Evolutionary conservation across 2,888 invertebrate species (phyloP).

Genomic region (Synanthedon vespiformis): DNA sequence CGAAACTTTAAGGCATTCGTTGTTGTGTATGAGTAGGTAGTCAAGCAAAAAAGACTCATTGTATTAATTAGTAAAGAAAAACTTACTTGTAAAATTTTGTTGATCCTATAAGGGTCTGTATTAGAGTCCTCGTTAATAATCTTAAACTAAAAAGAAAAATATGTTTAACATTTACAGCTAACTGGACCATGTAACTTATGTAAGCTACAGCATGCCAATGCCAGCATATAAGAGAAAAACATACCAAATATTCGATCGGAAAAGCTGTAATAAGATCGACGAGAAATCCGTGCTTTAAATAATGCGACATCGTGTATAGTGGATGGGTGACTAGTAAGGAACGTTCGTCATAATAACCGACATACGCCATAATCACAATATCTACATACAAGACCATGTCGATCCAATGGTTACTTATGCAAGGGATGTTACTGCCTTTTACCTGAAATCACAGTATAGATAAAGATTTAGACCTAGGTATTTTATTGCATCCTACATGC

Average conservation of each 20-base stretch:
- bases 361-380: conserved; percentile 53
- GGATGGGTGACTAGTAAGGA: conserved; percentile 61
- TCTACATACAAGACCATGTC: conserved; percentile 46
- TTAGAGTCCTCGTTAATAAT: conserved; percentile 42
- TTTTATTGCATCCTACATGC: too few species aligned
- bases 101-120: conserved; percentile 45
- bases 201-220: too few species aligned
- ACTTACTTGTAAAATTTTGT: conserved; percentile 50
- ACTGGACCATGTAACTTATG: too few species aligned
- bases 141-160: conserved; percentile 28
- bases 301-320: conserved; percentile 40
- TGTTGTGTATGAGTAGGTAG: too few species aligned
- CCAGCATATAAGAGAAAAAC: neutral
- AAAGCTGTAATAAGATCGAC: conserved; percentile 50
- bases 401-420: conserved; percentile 19
- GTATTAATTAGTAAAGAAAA: neutral
- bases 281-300: conserved; percentile 45
- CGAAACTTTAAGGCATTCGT: too few species aligned
- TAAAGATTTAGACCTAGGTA: too few species aligned
- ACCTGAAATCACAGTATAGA: too few species aligned
- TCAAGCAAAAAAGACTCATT: too few species aligned
- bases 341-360: conserved; percentile 56
- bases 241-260: conserved; percentile 49
- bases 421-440: too few species aligned
- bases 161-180: neutral